Evolutionary conservation across 2,113 vertebrate genomes (phyloP), one percentile per base, ranked within the genome.

Genomic region (Strix uralensis): DNA sequence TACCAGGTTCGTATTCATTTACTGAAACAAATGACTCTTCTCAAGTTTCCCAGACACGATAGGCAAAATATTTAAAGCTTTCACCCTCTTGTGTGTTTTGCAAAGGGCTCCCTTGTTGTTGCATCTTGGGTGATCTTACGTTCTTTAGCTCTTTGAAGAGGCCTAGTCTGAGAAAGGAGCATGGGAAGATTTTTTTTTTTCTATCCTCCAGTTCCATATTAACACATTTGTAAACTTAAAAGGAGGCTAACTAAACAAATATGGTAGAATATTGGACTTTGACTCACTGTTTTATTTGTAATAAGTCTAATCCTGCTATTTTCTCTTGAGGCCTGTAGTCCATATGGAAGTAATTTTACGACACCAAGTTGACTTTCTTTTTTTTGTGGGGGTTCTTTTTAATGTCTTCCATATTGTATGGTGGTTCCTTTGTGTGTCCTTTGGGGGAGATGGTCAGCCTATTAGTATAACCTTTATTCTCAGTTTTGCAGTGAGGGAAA

Each of bases 1-100:
- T 99, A 99, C 97, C 99, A 99, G 99, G 99, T 99, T 80, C 95
- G 97, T 97, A 54, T 65, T 71, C 7, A 1, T 40, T 32, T 90
- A 11, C 49, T 66, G 30, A 13, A 63, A n/a, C 42, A n/a, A 55
- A 20, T 7, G 23, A 4, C 80, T 72, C 32, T 14, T 51, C 47
- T 11, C 38, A 22, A 20, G 19, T 11, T 72, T 42, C 55, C 46
- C 63, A 46, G 73, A 21, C 22, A 2, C 0, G 4, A 36, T 4
- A 81, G 27, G 63, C 79, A 86, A 77, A 93, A 19, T 15, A 16
- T 21, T 32, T 46, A 29, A 70, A 61, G 30, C 52, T 94, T 57
- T 91, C 65, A 2, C 23, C 34, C 30, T 59, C 49, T 7, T 0
- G 0, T 18, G 49, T n/a, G 32, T 18, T 91, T 14, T 29, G 52